These are phyloP conservation scores for Metallyticus violacea DNA, from an alignment of 2,888 invertebrate species.

Conservation along the genomic window DNA sequence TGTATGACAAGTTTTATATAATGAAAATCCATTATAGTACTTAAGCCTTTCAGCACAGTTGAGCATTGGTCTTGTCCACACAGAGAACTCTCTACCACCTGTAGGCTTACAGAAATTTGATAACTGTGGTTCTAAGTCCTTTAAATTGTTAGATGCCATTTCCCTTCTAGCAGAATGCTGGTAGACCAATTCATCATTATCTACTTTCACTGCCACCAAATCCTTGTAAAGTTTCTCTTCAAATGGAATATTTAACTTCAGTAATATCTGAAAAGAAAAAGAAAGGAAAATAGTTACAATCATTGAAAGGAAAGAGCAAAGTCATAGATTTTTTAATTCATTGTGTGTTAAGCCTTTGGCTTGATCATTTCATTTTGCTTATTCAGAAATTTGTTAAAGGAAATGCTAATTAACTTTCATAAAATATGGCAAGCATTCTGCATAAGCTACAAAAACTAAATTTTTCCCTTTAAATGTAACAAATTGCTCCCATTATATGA, in stretches of 20 bases:
- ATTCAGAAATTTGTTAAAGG: too few species aligned
- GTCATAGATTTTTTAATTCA: too few species aligned
- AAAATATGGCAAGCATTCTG: too few species aligned
- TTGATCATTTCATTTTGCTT: too few species aligned
- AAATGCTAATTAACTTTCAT: too few species aligned
- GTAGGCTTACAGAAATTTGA: neutral
- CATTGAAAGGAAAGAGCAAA: too few species aligned
- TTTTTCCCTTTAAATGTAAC: too few species aligned
- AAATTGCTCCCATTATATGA: too few species aligned
- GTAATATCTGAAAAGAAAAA: neutral
- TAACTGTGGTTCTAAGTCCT: neutral
- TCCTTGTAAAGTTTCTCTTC: neutral
- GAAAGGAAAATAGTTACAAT: too few species aligned
- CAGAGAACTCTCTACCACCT: neutral
- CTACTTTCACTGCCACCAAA: neutral
- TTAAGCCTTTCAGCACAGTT: neutral
- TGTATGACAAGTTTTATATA: neutral
- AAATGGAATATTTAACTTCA: neutral
- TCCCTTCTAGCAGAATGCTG: neutral
- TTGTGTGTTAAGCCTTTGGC: too few species aligned
- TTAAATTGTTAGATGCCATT: neutral
- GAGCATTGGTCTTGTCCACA: neutral
- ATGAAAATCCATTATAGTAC: neutral
- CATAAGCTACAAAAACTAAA: too few species aligned
- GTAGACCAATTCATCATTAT: neutral